Evolutionary conservation across 1,140 invertebrate species (phyloP), one percentile per base, ranked within the genome.

Genomic region (Trachelipus rathkii): DNA sequence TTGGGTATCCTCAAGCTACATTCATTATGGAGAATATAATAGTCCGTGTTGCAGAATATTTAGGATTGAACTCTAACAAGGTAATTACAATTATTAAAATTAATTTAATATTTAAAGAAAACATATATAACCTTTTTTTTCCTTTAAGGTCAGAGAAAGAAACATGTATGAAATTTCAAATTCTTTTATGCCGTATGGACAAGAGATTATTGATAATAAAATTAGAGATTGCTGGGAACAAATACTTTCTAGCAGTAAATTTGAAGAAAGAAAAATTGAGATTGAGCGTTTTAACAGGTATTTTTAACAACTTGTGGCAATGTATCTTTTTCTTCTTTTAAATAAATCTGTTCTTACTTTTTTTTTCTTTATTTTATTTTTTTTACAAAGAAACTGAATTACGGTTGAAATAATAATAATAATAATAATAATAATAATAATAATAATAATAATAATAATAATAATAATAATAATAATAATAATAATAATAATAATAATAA

Each of bases 1-100:
- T 95, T 83, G 94, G 94, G 15, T 93, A 91, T 0, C 94, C 94
- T 0, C 94, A 96, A 79, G 93, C 91, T 45, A 95, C 95, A 93
- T 91, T 94, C 83, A 87, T 90, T 0, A 90, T 88, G 0, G 95
- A 96, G 86, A 89, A 87, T 78, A 90, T 94, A 53, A 88, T 94
- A 21, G 86, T 90, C 70, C 89, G 93, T 79, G 88, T 96, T 24
- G 93, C 94, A 9, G 87, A 89, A 67, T 89, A 88, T 81, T 84
- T 95, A 33, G 2, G 33, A 33, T 33, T 33, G 33, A 33, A 33
- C 33, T 6, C 33, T 33, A 33, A 33, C 33, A 1, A 33, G 33
- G 33, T 33, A 33, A n/a, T n/a, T n/a, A n/a, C n/a, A n/a, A n/a
- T n/a, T n/a, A n/a, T n/a, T n/a, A n/a, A n/a, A n/a, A n/a, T n/a